A percentile compares a stretch with the other conserved stretches of the same genome.
Evolutionary conservation across 1,140 invertebrate genomes (phyloP).

Genomic region (Cherax quadricarinatus): DNA sequence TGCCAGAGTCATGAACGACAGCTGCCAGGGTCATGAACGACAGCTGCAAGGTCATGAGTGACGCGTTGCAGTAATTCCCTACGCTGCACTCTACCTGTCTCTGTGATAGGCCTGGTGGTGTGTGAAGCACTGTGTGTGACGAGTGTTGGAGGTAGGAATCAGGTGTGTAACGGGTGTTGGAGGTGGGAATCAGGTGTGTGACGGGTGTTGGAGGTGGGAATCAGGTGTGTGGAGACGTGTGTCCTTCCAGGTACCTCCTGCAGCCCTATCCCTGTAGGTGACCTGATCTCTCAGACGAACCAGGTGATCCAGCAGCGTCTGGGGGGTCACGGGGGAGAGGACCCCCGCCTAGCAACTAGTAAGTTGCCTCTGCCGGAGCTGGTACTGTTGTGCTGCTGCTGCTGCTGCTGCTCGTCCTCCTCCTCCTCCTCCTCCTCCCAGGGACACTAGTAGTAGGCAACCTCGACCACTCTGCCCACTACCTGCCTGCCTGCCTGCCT

Average conservation of each 20-base stretch:
- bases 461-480: background rate
- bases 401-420: background rate
- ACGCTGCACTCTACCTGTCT: background rate
- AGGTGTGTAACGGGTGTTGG: background rate
- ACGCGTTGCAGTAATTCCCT: too few relatives aligned
- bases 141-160: background rate
- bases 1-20: too few relatives aligned
- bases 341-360: constrained; percentile 41
- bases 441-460: constrained; percentile 35
- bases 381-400: background rate
- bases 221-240: background rate
- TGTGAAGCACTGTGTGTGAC: background rate
- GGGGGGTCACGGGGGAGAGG: constrained; percentile 7
- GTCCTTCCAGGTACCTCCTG: background rate
- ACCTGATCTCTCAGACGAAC: background rate
- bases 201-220: background rate
- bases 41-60: too few relatives aligned
- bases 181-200: background rate
- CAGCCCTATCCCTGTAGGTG: background rate
- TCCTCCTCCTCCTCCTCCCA: constrained; percentile 8
- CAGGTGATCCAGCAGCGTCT: background rate
- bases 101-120: background rate
- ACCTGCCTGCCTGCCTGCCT: too few relatives aligned
- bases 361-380: constrained; percentile 17
- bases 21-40: too few relatives aligned